Base-by-base conservation (phyloP, 2,797 vertebrate species). In the Chelon auratus region DNA sequence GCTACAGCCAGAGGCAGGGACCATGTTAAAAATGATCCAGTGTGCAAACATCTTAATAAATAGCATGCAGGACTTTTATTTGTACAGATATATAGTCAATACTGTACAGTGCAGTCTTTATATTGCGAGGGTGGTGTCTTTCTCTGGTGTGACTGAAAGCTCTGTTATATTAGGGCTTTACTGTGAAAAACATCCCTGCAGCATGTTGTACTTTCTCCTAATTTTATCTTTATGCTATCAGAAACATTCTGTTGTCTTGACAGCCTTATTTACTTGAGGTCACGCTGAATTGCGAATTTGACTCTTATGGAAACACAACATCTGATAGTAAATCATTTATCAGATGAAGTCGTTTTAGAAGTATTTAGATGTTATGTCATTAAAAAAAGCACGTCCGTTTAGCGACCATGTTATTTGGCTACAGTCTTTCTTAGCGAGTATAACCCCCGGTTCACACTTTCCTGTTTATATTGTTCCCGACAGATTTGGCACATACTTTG, bases 401-500 rank as follows among this genome's bases (percentile, higher is more conserved):
- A 22, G 52, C 37, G 36, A 55, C 58, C 20, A 20, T 37, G 22
- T 42, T 18, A 3, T 36, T 33, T 11, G 26, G 17, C 52, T 22
- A 9, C 53, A 13, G 3, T 3, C 36, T 13, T 53, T 54, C 36
- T 26, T 15, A 26, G 26, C 36, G 40, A 50, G 77, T 65, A 48
- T 50, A 33, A 33, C 53, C 40, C 63, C 55, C 6, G 60, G n/a
- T 51, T 65, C 68, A 74, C 48, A 50, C 62, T 59, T 59, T 62
- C 26, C 30, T 39, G 57, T 75, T 77, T 57, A 56, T 65, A 82
- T 77, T 43, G 43, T 80, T 76, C 77, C 54, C 82, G 83, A 90
- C 82, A 89, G 81, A 71, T 89, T 77, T 89, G 89, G 92, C 82
- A 88, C 83, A 68, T 88, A 86, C 64, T 89, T 83, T 80, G 75